A percentile compares a stretch with the other conserved stretches of the same genome.
These are phyloP conservation scores for Alectoris magna DNA, from an alignment of 2,797 vertebrate genomes.

Conservation along the genomic window DNA sequence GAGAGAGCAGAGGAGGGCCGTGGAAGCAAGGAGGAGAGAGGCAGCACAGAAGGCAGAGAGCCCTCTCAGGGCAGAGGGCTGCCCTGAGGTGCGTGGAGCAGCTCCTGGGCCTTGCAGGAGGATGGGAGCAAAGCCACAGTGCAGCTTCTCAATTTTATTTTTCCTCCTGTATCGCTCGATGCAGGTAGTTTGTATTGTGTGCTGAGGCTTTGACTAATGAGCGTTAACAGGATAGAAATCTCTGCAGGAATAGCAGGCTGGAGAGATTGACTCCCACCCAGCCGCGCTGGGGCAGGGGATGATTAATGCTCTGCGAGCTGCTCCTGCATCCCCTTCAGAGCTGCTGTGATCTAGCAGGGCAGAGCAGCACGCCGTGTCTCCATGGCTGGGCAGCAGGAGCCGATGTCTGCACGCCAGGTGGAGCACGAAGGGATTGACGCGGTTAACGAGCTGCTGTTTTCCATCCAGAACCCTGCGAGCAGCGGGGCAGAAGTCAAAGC, in stretches of 20 bases:
- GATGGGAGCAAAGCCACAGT: neutral
- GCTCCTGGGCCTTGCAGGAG: accelerated
- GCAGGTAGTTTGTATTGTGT: neutral
- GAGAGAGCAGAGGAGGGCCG: neutral
- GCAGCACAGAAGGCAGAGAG: no score
- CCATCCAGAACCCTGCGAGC: neutral
- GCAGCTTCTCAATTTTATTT: neutral
- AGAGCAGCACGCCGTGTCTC: no score
- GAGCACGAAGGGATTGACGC: neutral
- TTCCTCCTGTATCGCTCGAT: neutral
- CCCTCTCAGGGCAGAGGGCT: neutral
- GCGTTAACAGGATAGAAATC: neutral
- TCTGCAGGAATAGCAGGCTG: neutral
- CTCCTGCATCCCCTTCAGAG: neutral
- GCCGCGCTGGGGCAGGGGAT: neutral
- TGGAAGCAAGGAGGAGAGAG: neutral
- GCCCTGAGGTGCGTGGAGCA: neutral
- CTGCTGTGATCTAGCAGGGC: neutral
- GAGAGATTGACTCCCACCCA: no score
- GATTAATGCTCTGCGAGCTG: neutral
- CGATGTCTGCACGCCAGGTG: neutral
- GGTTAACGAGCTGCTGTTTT: neutral
- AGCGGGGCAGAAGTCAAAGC: constrained; percentile 6
- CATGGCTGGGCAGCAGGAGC: neutral
- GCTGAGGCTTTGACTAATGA: neutral